A percentile compares a stretch with the other conserved stretches of the same genome.
phyloP scores from a whole-genome alignment of 2,113 vertebrate species.

The Lepus europaeus region DNA sequence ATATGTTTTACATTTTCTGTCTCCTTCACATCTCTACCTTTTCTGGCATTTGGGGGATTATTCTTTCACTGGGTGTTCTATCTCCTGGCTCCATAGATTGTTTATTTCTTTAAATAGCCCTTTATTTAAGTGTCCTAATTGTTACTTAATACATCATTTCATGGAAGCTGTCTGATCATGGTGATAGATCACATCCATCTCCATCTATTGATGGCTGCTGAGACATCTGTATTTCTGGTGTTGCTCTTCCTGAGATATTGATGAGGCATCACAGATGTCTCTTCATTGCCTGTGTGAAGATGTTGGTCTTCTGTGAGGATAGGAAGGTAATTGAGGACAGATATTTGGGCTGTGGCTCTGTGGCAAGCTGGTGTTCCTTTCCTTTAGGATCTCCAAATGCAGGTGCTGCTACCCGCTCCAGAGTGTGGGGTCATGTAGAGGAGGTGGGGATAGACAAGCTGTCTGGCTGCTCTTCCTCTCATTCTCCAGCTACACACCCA shows the following conservation, averaged over 20 bases:
- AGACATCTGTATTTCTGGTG: background rate
- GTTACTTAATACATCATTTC: background rate
- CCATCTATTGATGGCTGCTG: background rate
- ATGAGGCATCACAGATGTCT: background rate
- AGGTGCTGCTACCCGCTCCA: background rate
- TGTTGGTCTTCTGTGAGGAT: background rate
- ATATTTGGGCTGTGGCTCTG: background rate
- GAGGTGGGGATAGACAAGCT: background rate
- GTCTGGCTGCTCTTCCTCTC: background rate
- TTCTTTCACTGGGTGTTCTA: rapidly evolving
- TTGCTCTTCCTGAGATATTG: background rate
- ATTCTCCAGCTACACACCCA: background rate
- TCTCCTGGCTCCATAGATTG: background rate
- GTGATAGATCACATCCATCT: background rate
- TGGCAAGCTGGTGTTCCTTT: background rate
- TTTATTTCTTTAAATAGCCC: background rate
- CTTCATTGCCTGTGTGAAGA: background rate
- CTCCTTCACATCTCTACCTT: background rate
- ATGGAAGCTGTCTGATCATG: background rate
- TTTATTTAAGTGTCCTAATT: background rate
- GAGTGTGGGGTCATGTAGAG: background rate
- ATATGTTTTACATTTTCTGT: background rate
- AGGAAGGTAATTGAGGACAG: background rate
- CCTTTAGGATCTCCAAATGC: background rate
- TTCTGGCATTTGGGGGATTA: background rate